phyloP scores from a whole-genome alignment of 35 echinoderm and acorn worm genomes.

The Ptychodera flava region DNA sequence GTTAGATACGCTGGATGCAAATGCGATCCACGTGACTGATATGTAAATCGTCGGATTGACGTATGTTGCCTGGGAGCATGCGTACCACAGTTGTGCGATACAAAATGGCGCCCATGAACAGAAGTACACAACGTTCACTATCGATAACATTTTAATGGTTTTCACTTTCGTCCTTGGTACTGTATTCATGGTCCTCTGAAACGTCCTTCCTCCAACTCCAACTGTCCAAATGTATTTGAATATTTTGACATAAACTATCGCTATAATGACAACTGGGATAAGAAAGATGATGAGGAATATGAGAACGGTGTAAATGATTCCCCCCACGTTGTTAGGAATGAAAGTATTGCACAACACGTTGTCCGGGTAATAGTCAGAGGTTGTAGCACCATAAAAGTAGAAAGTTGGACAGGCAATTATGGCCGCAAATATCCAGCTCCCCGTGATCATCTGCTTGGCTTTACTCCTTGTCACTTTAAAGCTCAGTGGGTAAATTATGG shows the following conservation, averaged over 20 bases:
- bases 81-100: slow-evolving; percentile 19
- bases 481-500: slow-evolving; percentile 90
- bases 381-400: slow-evolving; percentile 35
- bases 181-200: slow-evolving; percentile 85
- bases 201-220: slow-evolving; percentile 35
- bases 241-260: slow-evolving; percentile 56
- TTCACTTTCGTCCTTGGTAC: slow-evolving; percentile 96
- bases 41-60: slow-evolving; percentile 41
- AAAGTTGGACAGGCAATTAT: slow-evolving; percentile 69
- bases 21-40: slow-evolving; percentile 52
- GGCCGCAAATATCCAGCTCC: slow-evolving; percentile 57
- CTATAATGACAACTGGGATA: slow-evolving; percentile 48
- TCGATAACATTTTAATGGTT: slow-evolving; percentile 92
- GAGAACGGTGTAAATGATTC: slow-evolving; percentile 40
- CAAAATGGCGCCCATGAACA: slow-evolving; percentile 79
- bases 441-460: slow-evolving; percentile 70
- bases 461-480: slow-evolving; percentile 94
- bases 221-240: slow-evolving; percentile 86
- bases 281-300: slow-evolving; percentile 45
- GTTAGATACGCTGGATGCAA: slow-evolving; percentile 73
- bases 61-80: neutral
- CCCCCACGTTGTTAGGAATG: slow-evolving; percentile 20
- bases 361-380: neutral
- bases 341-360: slow-evolving; percentile 22
- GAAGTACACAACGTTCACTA: slow-evolving; percentile 79